Conservation (phyloP, 2,797 vertebrate genomes). For the Erethizon dorsatum region DNA sequence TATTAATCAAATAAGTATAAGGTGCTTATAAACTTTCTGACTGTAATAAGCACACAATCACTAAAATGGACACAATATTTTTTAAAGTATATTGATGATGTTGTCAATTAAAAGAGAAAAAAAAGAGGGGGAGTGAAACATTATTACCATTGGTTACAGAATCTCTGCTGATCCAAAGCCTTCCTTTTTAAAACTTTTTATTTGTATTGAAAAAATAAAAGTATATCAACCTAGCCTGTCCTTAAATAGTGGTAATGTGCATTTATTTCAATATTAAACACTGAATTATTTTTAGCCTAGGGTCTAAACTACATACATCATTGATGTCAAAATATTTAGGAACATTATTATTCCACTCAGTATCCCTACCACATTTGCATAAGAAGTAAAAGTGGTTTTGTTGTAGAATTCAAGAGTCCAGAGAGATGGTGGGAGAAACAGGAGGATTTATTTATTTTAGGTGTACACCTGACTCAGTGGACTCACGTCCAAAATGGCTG, state of each 20-base stretch:
- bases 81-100: not conserved
- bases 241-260: not conserved
- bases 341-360: not conserved
- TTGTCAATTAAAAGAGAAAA: not conserved
- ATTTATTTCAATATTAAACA: not conserved
- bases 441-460: too few relatives aligned
- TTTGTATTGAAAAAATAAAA: not conserved
- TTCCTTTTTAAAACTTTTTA: not conserved
- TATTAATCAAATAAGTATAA: not conserved
- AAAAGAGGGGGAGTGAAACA: not conserved
- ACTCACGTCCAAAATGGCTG: too few relatives aligned
- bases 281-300: not conserved
- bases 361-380: not conserved
- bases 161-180: not conserved
- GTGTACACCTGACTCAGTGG: too few relatives aligned
- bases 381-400: not conserved
- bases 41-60: not conserved
- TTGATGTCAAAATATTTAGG: not conserved
- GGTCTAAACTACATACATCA: not conserved
- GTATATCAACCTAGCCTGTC: not conserved
- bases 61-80: not conserved
- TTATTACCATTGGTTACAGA: not conserved
- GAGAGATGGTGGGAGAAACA: too few relatives aligned
- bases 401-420: too few relatives aligned
- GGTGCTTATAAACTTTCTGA: constrained; percentile 13